Conservation (phyloP, 2,797 vertebrate genomes). For the Neosalanx taihuensis region DNA sequence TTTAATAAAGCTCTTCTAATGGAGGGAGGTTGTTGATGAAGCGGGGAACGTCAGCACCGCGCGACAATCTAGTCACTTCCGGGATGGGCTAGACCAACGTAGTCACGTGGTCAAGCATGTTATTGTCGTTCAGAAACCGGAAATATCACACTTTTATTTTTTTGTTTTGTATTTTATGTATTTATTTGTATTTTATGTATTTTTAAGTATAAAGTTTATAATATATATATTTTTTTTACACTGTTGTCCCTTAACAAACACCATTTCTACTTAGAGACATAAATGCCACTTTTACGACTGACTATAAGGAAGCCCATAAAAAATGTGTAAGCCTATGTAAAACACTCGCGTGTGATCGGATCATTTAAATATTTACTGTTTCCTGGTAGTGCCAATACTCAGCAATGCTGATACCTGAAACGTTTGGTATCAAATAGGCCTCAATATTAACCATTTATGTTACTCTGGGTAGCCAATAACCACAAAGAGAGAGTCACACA, state of each 20-base stretch:
- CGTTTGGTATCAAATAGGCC: background rate
- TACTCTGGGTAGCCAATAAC: too few relatives aligned
- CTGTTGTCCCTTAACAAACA: background rate
- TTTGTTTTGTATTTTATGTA: background rate
- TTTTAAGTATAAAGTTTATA: too few relatives aligned
- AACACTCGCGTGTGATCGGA: background rate
- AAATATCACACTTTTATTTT: background rate
- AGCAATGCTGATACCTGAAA: background rate
- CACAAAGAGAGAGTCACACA: too few relatives aligned
- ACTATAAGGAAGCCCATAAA: conserved; percentile 1
- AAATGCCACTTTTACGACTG: background rate
- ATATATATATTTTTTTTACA: too few relatives aligned
- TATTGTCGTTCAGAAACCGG: conserved; percentile 6
- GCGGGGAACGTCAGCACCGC: conserved; percentile 7
- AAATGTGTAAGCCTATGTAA: background rate
- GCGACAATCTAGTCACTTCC: conserved; percentile 11
- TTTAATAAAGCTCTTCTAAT: background rate
- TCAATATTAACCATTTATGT: too few relatives aligned
- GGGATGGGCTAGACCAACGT: conserved; percentile 11
- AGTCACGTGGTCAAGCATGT: conserved; percentile 5
- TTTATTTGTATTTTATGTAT: background rate
- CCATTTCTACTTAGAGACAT: background rate
- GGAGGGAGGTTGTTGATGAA: background rate
- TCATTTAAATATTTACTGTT: background rate
- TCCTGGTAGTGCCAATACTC: background rate